These are phyloP conservation scores for Amblyjoppa fuscipennis DNA, from an alignment of 2,888 invertebrate genomes.

Conservation along the genomic window DNA sequence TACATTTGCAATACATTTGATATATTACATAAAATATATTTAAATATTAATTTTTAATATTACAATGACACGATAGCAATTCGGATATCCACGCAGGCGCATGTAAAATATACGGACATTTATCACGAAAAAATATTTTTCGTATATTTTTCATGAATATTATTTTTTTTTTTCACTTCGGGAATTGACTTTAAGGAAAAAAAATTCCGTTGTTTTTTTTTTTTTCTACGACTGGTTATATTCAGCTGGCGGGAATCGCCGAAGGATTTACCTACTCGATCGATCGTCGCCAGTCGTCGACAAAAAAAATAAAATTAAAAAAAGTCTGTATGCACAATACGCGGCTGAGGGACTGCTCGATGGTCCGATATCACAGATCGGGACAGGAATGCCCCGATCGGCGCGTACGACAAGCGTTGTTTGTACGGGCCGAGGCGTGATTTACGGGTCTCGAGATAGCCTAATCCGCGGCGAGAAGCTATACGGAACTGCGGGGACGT, in stretches of 20 bases:
- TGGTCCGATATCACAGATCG: constrained; percentile 2
- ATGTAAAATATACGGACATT: no score
- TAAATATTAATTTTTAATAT: no score
- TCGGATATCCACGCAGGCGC: no score
- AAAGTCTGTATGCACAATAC: background rate
- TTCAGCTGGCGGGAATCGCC: background rate
- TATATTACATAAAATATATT: background rate
- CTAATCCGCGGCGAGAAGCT: constrained; percentile 72
- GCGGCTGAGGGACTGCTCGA: background rate
- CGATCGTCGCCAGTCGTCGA: background rate
- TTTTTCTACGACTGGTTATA: background rate
- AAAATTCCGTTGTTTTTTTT: background rate
- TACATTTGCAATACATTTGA: background rate
- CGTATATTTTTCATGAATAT: no score
- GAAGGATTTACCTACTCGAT: constrained; percentile 10
- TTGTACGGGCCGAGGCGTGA: constrained; percentile 76
- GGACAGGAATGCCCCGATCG: constrained; percentile 13
- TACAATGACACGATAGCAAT: no score
- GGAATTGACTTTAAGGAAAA: background rate
- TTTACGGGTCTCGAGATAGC: constrained; percentile 78
- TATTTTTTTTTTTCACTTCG: no score
- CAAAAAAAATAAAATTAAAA: background rate
- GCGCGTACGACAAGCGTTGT: constrained; percentile 68
- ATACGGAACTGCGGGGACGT: background rate
- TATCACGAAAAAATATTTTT: no score